Evolutionary conservation across 1,140 invertebrate species (phyloP).

Genomic region (Littorina saxatilis): DNA sequence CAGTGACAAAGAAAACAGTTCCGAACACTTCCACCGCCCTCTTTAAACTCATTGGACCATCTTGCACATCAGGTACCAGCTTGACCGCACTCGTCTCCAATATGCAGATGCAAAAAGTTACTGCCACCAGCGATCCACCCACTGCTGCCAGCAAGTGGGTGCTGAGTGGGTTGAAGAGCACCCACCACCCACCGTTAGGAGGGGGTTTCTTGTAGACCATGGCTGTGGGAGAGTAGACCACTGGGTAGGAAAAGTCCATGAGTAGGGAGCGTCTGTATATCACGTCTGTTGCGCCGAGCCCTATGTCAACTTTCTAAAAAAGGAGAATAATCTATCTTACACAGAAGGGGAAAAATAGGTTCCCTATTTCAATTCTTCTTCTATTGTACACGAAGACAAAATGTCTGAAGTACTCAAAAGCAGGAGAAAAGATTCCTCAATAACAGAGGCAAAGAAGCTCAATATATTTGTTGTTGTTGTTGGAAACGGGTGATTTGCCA

Average conservation of each 20-base stretch:
- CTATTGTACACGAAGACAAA: too few species aligned
- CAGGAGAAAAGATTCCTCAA: too few species aligned
- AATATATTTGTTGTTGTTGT: too few species aligned
- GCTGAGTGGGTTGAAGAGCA: background rate
- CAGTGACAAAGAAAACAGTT: background rate
- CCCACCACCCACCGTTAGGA: background rate
- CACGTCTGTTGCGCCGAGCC: background rate
- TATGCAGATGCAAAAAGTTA: background rate
- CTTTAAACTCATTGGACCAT: background rate
- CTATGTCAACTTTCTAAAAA: slow-evolving; percentile 3
- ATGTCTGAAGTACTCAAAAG: too few species aligned
- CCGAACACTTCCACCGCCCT: background rate
- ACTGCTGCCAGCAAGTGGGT: background rate
- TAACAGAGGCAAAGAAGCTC: too few species aligned
- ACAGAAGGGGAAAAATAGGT: too few species aligned
- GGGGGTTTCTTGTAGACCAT: background rate
- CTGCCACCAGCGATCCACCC: background rate
- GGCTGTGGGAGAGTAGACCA: background rate
- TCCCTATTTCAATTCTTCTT: too few species aligned
- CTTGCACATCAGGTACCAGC: background rate
- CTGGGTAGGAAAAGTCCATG: background rate
- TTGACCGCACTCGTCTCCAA: background rate
- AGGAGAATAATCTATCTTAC: too few species aligned
- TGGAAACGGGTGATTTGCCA: too few species aligned
- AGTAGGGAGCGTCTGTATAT: background rate